phyloP scores from a whole-genome alignment of 1,140 invertebrate species.

The Lineus longissimus region DNA sequence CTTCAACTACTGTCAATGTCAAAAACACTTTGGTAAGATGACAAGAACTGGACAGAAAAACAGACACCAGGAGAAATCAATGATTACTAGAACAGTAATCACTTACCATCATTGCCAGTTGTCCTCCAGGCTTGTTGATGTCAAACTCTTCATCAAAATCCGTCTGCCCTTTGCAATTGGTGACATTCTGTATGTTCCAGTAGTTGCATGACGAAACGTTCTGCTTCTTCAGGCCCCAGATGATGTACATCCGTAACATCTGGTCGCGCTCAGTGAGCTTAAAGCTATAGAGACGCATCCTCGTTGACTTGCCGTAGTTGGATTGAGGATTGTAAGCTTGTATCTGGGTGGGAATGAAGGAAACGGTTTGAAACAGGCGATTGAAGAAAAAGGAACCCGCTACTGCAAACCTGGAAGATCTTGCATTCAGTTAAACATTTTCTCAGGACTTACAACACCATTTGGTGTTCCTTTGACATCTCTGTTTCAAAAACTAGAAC shows the following conservation, averaged over 20 bases:
- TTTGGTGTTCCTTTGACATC: background rate
- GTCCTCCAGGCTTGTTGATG: slow-evolving; percentile 23
- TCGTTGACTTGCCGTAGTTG: slow-evolving; percentile 10
- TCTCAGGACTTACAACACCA: slow-evolving; percentile 4
- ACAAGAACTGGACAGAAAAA: background rate
- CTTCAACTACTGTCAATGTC: no score
- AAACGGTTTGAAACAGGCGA: background rate
- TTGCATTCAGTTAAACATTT: background rate
- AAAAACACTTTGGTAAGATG: background rate
- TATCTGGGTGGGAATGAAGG: slow-evolving; percentile 5
- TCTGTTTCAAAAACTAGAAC: background rate
- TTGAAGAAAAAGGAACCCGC: background rate
- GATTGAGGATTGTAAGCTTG: slow-evolving; percentile 2
- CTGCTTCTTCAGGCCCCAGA: slow-evolving; percentile 32
- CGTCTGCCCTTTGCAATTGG: slow-evolving; percentile 21
- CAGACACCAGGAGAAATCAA: no score
- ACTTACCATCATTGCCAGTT: slow-evolving; percentile 26
- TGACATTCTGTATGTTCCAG: slow-evolving; percentile 20
- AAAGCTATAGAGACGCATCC: background rate
- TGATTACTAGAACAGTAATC: no score
- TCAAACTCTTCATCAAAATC: slow-evolving; percentile 26
- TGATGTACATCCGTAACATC: slow-evolving; percentile 19
- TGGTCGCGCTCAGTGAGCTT: background rate
- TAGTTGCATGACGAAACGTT: slow-evolving; percentile 24
- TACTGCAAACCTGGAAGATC: background rate